Conservation (phyloP, 2,888 invertebrate species). For the Gonocerus acuteangulatus region DNA sequence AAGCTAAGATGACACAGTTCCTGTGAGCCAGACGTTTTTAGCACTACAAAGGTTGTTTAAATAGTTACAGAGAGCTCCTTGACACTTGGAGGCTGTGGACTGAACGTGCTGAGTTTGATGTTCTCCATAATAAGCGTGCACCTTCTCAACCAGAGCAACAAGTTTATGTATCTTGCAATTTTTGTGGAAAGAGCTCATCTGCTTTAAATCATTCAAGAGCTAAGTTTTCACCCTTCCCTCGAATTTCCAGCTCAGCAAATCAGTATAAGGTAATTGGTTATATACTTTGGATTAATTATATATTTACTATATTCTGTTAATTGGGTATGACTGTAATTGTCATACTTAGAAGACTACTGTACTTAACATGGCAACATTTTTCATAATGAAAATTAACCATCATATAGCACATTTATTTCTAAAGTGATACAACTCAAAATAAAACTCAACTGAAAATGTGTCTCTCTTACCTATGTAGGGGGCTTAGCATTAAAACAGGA, state of each 20-base stretch:
- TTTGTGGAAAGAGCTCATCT: constrained; percentile 88
- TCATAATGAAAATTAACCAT: neutral
- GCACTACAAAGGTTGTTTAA: too few relatives aligned
- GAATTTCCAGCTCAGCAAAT: constrained; percentile 51
- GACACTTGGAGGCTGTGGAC: constrained; percentile 89
- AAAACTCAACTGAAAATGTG: too few relatives aligned
- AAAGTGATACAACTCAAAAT: too few relatives aligned
- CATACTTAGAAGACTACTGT: too few relatives aligned
- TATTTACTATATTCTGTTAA: neutral
- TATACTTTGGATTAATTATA: too few relatives aligned
- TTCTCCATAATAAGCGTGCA: constrained; percentile 57
- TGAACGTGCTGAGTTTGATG: constrained; percentile 81
- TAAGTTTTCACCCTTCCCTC: constrained; percentile 19
- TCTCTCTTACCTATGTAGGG: too few relatives aligned
- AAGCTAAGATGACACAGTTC: too few relatives aligned
- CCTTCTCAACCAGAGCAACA: constrained; percentile 54
- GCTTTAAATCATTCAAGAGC: constrained; percentile 43
- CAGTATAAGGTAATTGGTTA: constrained; percentile 57
- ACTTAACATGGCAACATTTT: too few relatives aligned
- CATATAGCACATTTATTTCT: too few relatives aligned
- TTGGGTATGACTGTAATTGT: too few relatives aligned
- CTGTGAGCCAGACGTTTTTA: too few relatives aligned
- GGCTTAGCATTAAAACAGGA: too few relatives aligned
- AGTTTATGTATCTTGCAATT: constrained; percentile 83
- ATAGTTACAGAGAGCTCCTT: constrained; percentile 71